phyloP scores from a whole-genome alignment of 2,888 invertebrate genomes.

The Leptopterna dolabrata region DNA sequence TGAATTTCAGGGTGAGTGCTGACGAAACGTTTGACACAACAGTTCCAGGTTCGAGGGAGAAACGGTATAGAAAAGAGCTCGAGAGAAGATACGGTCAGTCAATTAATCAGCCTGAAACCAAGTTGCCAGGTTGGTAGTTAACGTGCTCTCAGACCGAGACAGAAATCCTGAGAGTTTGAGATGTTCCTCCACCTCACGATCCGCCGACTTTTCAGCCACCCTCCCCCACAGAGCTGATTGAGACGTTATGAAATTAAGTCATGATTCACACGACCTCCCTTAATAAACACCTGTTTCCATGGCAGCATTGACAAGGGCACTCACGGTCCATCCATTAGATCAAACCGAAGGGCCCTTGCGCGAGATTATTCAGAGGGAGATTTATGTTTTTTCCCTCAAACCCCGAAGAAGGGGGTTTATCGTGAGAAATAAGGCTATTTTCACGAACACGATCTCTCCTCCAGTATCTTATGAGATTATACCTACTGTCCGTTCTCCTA shows the following conservation, averaged over 20 bases:
- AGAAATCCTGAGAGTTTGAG: conserved; percentile 29
- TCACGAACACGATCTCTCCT: conserved; percentile 33
- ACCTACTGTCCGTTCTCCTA: conserved; percentile 9
- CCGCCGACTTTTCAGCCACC: conserved; percentile 43
- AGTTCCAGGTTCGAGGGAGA: neutral
- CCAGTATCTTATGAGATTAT: conserved; percentile 33
- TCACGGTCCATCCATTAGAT: conserved; percentile 49
- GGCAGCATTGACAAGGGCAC: conserved; percentile 42
- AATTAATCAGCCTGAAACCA: conserved; percentile 17
- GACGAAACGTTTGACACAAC: neutral
- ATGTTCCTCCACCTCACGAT: conserved; percentile 42
- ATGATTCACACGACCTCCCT: conserved; percentile 50
- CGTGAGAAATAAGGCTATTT: conserved; percentile 47
- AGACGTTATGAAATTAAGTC: conserved; percentile 51
- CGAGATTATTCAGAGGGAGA: conserved; percentile 37
- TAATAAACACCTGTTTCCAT: conserved; percentile 49
- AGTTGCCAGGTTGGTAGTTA: conserved; percentile 35
- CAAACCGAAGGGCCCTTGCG: conserved; percentile 31
- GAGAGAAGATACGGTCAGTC: conserved; percentile 3
- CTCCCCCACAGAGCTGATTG: conserved; percentile 40
- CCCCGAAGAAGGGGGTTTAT: conserved; percentile 11
- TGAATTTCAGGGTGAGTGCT: neutral
- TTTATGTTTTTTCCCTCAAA: conserved; percentile 19
- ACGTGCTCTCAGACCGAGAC: conserved; percentile 6
- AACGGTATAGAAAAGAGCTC: neutral